Evolutionary conservation across 2,113 vertebrate species (phyloP), one percentile per base, ranked within the genome.

Genomic region (Anarrhichthys ocellatus): DNA sequence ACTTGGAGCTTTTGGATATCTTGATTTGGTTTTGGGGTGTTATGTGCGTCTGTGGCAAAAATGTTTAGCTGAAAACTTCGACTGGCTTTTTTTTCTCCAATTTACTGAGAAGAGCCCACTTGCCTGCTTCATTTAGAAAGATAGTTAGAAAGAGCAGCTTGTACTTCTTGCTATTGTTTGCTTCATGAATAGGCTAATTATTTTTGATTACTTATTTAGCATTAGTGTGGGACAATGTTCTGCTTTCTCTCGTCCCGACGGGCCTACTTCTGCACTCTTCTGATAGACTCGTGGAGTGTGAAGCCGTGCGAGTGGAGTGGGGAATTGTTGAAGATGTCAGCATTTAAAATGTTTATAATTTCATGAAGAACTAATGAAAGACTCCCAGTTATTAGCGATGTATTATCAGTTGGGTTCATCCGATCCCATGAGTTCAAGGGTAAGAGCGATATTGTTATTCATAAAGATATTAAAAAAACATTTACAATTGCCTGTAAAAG

Each of bases 111-210:
- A 8, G 20, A 52, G 10, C 3, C 32, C 4, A 4, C 42, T 50
- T 3, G 15, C n/a, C 76, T 62, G 36, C 38, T 48, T 58, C 14
- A 22, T 54, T 64, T 32, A 58, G 9, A 86, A 54, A 64, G 7
- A 18, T 36, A 27, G 63, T 61, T 13, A 11, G 20, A 61, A 36
- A 69, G 10, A 61, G 24, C 5, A 59, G 42, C 50, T 66, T 65
- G 22, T 34, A 66, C n/a, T 9, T 80, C 36, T 52, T n/a, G 38
- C 78, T 75, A 78, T 75, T 79, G 65, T 82, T 75, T 62, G 74
- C 70, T 67, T 50, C 42, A 36, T 76, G 65, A 82, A 52, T 66
- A 52, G 48, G 9, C 8, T 40, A 61, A 82, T 82, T 81, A 38
- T 65, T 74, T 74, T 36, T 56, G 10, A 58, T 84, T 46, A 32